Conservation (phyloP, 2,888 invertebrate species). For the Adelphocoris suturalis region DNA sequence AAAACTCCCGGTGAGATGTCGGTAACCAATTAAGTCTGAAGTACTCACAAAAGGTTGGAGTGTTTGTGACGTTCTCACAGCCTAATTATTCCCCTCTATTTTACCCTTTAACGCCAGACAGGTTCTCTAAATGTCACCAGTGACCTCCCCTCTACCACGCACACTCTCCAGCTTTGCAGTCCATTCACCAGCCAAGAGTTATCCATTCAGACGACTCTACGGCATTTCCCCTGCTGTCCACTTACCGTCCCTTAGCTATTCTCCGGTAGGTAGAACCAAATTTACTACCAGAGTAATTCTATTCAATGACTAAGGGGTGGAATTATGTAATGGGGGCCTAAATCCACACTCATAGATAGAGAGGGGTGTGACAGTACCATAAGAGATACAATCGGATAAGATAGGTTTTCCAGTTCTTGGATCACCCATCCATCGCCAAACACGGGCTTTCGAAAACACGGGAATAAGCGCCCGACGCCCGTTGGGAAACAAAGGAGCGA, state of each 20-base stretch:
- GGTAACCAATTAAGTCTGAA: constrained; percentile 72
- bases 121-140: constrained; percentile 59
- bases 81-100: constrained; percentile 67
- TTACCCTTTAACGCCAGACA: constrained; percentile 45
- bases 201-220: neutral
- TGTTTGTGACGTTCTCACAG: constrained; percentile 67
- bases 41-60: constrained; percentile 68
- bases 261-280: neutral
- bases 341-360: too few relatives aligned
- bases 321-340: neutral
- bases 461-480: too few relatives aligned
- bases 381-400: too few relatives aligned
- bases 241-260: neutral
- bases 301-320: neutral
- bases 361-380: too few relatives aligned
- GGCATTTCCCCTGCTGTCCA: constrained; percentile 28
- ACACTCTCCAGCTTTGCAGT: too few relatives aligned
- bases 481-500: too few relatives aligned
- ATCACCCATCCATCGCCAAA: too few relatives aligned
- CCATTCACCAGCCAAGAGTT: neutral
- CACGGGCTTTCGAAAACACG: too few relatives aligned
- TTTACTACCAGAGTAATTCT: neutral
- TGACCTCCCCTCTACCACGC: neutral
- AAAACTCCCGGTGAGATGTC: constrained; percentile 21
- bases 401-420: too few relatives aligned